Evolutionary conservation across 2,113 vertebrate species (phyloP), one percentile per base, ranked within the genome.

Genomic region (Lepidothrix coronata): DNA sequence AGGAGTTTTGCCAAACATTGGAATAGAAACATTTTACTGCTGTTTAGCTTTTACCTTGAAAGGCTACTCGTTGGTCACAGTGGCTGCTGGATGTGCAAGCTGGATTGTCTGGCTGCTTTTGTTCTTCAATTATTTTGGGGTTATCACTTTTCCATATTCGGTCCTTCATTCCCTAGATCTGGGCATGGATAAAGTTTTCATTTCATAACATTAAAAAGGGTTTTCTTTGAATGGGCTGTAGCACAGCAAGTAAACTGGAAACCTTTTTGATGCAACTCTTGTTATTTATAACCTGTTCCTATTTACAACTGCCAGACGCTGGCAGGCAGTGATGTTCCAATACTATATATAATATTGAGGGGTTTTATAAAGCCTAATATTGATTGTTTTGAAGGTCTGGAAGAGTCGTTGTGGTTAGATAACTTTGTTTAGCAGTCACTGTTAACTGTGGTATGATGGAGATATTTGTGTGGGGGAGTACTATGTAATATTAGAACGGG

Each of bases 241-340:
- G 68, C 46, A 18, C 22, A 71, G 67, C 51, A 57, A 73, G 55
- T 49, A 59, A 70, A 19, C 80, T 89, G 68, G 55, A 71, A 81
- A 28, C 35, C 27, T 83, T 68, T 66, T 68, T 59, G 61, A 19
- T 86, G 61, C 57, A 30, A 18, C 61, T 67, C 72, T 52, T 71
- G 19, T 70, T 93, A 72, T 87, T 82, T 80, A 83, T 87, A 88
- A 88, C 70, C 37, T 78, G 77, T 71, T 94, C 71, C 73, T 94
- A 19, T 89, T 93, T 87, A 68, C 74, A 87, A 4, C 33, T 63
- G 35, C 44, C 27, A 44, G 39, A 44, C 30, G 46, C 63, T 93
- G 65, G 30, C 86, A 62, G 55, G 46, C 83, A 84, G 27, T 37
- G 57, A 15, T 77, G 43, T 44, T 93, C 51, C 68, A 77, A 15